Conservation (phyloP, 2,797 vertebrate species). For the Melanotaenia boesemani region DNA sequence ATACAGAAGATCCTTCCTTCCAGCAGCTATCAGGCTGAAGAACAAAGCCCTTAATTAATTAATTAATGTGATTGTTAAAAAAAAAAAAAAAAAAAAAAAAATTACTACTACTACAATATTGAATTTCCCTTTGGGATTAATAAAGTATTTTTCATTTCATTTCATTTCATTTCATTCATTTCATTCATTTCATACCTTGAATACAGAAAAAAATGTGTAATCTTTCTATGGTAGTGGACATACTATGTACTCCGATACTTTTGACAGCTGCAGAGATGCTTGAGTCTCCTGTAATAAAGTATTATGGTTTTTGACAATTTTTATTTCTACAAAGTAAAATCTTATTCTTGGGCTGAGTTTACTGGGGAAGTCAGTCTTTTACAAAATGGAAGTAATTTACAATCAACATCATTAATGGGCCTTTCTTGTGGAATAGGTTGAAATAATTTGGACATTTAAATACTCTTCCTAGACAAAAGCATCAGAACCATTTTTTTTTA, state of each 20-base stretch:
- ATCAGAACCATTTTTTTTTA: background rate
- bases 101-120: too few species aligned
- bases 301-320: background rate
- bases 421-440: background rate
- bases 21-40: too few species aligned
- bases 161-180: too few species aligned
- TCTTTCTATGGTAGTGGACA: background rate
- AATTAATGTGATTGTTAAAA: too few species aligned
- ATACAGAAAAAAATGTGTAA: background rate
- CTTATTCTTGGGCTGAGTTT: background rate
- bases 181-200: too few species aligned
- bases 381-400: background rate
- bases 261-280: background rate
- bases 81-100: too few species aligned
- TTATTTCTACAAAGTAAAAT: too few species aligned
- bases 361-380: background rate
- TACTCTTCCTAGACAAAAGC: background rate
- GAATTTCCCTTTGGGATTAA: too few species aligned
- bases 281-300: background rate
- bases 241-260: too few species aligned
- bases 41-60: too few species aligned
- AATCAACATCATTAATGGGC: background rate
- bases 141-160: too few species aligned
- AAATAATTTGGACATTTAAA: background rate
- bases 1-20: too few species aligned